Conservation (phyloP, 2,113 vertebrate species). For the Ctenomys sociabilis region DNA sequence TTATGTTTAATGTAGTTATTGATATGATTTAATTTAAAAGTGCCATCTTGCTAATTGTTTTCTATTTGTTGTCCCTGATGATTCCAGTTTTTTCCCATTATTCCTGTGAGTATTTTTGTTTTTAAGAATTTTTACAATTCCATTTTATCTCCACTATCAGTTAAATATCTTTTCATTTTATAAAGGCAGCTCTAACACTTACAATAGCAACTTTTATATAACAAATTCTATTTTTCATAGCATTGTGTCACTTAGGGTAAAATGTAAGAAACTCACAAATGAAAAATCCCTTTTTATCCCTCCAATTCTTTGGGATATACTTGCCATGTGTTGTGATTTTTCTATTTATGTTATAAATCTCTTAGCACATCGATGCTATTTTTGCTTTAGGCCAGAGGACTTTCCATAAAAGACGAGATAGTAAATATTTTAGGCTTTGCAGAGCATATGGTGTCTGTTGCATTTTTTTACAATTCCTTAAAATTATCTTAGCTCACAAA, state of each 20-base stretch:
- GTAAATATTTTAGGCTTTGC: constrained; percentile 26
- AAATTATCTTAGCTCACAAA: constrained; percentile 37
- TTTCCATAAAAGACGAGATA: not conserved
- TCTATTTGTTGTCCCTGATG: not conserved
- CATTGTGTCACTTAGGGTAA: not conserved
- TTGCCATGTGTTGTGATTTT: not conserved
- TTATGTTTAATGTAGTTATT: not conserved
- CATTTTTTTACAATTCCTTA: not conserved
- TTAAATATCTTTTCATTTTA: not conserved
- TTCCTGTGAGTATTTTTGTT: not conserved
- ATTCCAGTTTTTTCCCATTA: not conserved
- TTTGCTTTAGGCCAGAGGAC: not conserved
- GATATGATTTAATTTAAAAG: not conserved
- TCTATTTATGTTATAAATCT: constrained; percentile 10
- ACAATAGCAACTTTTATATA: not conserved
- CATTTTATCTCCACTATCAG: not conserved
- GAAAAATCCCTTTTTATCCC: not conserved
- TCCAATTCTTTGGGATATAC: not conserved
- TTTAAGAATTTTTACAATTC: not conserved
- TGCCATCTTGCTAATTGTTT: not conserved
- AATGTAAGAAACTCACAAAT: not conserved
- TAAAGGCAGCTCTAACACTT: not conserved
- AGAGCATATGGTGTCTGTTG: constrained; percentile 10
- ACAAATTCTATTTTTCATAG: not conserved
- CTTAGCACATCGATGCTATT: not conserved